Conservation (phyloP, 1,140 invertebrate species). For the Oscheius sp. region DNA sequence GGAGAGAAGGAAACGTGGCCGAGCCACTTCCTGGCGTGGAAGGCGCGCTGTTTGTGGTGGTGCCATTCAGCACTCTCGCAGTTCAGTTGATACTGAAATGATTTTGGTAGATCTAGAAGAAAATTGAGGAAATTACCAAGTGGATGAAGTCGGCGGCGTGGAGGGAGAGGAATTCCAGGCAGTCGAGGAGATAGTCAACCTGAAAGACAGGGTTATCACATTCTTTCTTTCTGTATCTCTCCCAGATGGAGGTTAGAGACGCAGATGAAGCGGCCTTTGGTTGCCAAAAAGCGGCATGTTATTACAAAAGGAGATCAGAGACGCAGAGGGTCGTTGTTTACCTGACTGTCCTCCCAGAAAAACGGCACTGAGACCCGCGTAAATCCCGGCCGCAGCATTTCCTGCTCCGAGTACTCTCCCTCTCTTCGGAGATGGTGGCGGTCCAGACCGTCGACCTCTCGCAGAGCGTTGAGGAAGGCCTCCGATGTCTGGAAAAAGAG, state of each 20-base stretch:
- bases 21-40: slow-evolving; percentile 78
- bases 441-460: slow-evolving; percentile 63
- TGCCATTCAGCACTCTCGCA: slow-evolving; percentile 84
- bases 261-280: no score
- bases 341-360: slow-evolving; percentile 76
- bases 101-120: slow-evolving; percentile 56
- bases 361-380: slow-evolving; percentile 79
- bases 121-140: slow-evolving; percentile 69
- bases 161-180: slow-evolving; percentile 80
- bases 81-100: slow-evolving; percentile 64
- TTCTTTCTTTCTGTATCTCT: neutral
- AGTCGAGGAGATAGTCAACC: slow-evolving; percentile 75
- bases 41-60: slow-evolving; percentile 75
- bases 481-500: slow-evolving; percentile 63
- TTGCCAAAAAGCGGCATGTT: no score
- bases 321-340: no score
- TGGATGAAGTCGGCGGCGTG: slow-evolving; percentile 87
- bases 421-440: slow-evolving; percentile 67
- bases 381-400: slow-evolving; percentile 81
- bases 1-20: slow-evolving; percentile 75
- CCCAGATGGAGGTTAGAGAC: no score
- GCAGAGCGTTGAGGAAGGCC: slow-evolving; percentile 28
- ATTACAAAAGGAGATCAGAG: no score
- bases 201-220: slow-evolving; percentile 8
- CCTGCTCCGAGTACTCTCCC: slow-evolving; percentile 69